Evolutionary conservation across 2,113 vertebrate genomes (phyloP).

Genomic region (Cynoglossus semilaevis): DNA sequence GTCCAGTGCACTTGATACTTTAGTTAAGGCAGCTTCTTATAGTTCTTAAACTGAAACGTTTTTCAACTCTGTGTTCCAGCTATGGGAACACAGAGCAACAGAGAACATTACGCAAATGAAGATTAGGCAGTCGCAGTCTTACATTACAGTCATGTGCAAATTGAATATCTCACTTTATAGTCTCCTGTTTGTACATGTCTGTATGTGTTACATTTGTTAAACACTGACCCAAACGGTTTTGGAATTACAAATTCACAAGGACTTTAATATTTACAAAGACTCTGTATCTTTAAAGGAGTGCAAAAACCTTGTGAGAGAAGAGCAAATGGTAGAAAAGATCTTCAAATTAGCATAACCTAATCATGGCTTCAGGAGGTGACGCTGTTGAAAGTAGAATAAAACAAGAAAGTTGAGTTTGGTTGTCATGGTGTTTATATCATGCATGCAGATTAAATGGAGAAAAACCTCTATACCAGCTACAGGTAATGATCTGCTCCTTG

Average conservation of each 20-base stretch:
- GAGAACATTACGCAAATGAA: no score
- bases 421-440: neutral
- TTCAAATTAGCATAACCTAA: conserved; percentile 7
- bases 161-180: no score
- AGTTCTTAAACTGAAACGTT: no score
- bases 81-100: no score
- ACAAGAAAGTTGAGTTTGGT: neutral
- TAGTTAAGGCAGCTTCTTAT: no score
- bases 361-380: conserved; percentile 9
- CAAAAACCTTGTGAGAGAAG: conserved; percentile 20
- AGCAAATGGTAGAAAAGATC: conserved; percentile 25
- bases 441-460: conserved; percentile 10
- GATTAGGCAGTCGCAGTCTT: no score
- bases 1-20: no score
- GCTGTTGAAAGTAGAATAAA: conserved; percentile 24
- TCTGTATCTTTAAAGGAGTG: conserved; percentile 14
- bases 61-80: no score
- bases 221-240: no score
- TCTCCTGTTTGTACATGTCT: no score
- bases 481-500: neutral
- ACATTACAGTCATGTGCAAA: no score
- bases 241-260: neutral
- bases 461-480: conserved; percentile 37
- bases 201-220: no score
- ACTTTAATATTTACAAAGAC: conserved; percentile 16